Base-by-base conservation (phyloP, 92 coral and sea anemone species). In the Epizoanthus stellaris region DNA sequence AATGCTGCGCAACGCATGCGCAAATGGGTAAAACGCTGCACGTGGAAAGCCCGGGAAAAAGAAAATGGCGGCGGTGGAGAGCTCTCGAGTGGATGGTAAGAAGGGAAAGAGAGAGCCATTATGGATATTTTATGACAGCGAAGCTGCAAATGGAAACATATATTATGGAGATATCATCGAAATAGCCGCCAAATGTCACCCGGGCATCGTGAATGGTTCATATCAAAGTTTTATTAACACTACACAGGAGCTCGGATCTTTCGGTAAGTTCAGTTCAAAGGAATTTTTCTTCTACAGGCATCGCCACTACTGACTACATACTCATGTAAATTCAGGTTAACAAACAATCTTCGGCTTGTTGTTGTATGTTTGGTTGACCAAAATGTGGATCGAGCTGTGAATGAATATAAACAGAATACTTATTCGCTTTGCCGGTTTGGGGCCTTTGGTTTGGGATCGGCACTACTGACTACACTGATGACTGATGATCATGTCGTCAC, bases 161-260 rank as follows among this genome's bases (percentile, higher is more conserved):
- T 88, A 85, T 47, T 73, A 85, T 20, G 99, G 98, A 10, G 99
- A 96, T 84, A 88, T 96, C 4, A 93, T 96, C 14, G 99, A 96
- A 86, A 96, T 96, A 10, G 99, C 98, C 5, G 98, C 97, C 14
- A 95, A 90, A 38, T 92, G 98, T 82, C 95, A 91, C 52, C 98
- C 98, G 12, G 98, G 91, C 47, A 87, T 93, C 14, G 92, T 85
- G 17, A 82, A 85, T 65, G 94, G 98, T 9, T 84, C 95, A 6
- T 96, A 94, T 86, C 88, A 88, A 49, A 93, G 91, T 34, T 76
- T 96, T 40, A 87, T 96, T 43, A 83, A 86, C 73, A 94, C 96
- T 2, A 89, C 79, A 54, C 98, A 96, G 77, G 84, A 87, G 8
- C 88, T 96, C 6, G 86, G 98, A 14, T 82, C 89, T 20, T 96